Conservation (phyloP, 2,888 invertebrate species). For the Sturmia bella region DNA sequence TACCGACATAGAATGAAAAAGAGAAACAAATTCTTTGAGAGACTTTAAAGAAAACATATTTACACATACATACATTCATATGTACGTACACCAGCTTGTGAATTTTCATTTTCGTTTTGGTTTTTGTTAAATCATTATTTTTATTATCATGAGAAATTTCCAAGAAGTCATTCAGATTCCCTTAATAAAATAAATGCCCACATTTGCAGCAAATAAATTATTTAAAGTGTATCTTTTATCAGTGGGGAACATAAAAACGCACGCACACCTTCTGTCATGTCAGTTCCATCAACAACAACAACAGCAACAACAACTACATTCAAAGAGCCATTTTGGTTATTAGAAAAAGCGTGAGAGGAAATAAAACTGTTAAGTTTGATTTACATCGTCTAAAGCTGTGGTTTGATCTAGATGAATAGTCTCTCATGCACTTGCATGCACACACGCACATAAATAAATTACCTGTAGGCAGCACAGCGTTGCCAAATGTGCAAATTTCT, state of each 20-base stretch:
- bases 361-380: no score
- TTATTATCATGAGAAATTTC: slow-evolving; percentile 26
- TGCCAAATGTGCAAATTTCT: no score
- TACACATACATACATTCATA: no score
- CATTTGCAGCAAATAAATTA: slow-evolving; percentile 54
- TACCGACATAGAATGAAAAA: background rate
- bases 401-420: background rate
- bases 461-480: no score
- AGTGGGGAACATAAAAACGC: background rate
- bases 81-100: background rate
- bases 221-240: slow-evolving; percentile 50
- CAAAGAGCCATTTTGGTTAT: no score
- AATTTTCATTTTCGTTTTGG: background rate
- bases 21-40: background rate
- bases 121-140: background rate
- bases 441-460: no score
- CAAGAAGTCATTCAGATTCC: background rate
- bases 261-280: background rate
- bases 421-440: no score
- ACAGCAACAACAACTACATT: no score
- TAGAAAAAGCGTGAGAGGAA: no score
- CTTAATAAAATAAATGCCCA: slow-evolving; percentile 5
- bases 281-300: background rate
- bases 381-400: no score
- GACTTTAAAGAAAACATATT: no score